Evolutionary conservation across 2,113 vertebrate genomes (phyloP).

Genomic region (Corydoras maculifer): DNA sequence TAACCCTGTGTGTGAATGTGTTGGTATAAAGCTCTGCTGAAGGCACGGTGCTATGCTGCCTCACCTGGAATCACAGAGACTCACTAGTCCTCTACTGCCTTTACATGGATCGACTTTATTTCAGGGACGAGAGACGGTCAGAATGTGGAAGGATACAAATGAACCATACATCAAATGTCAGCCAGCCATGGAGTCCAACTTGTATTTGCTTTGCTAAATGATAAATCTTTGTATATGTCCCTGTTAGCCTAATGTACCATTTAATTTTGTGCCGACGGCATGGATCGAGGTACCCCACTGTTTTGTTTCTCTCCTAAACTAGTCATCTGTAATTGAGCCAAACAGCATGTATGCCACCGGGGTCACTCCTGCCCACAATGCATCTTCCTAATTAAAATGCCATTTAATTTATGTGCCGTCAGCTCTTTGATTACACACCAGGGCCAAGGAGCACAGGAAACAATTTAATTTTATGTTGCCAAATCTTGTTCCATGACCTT

Average conservation of each 20-base stretch:
- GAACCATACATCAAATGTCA: no score
- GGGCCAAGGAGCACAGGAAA: conserved; percentile 16
- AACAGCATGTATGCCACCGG: conserved; percentile 15
- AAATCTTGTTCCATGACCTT: conserved; percentile 23
- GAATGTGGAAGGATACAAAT: no score
- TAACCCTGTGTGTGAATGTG: no score
- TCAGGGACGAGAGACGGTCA: no score
- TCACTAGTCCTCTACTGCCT: no score
- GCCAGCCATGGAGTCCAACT: no score
- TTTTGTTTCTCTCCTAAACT: conserved; percentile 8
- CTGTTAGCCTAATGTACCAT: neutral
- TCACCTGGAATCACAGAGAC: no score
- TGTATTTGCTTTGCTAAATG: no score
- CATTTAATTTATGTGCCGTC: conserved; percentile 34
- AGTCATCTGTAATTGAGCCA: conserved; percentile 22
- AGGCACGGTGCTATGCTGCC: no score
- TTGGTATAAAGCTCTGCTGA: no score
- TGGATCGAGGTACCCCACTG: neutral
- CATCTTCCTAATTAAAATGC: conserved; percentile 33
- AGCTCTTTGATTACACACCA: conserved; percentile 25
- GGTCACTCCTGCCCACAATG: conserved; percentile 23
- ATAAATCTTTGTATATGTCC: no score
- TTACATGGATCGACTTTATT: no score
- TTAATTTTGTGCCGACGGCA: neutral
- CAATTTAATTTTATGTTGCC: conserved; percentile 36